A percentile compares a stretch with the other conserved stretches of the same genome.
phyloP scores from a whole-genome alignment of 2,797 vertebrate species.

The Denticeps clupeoides region DNA sequence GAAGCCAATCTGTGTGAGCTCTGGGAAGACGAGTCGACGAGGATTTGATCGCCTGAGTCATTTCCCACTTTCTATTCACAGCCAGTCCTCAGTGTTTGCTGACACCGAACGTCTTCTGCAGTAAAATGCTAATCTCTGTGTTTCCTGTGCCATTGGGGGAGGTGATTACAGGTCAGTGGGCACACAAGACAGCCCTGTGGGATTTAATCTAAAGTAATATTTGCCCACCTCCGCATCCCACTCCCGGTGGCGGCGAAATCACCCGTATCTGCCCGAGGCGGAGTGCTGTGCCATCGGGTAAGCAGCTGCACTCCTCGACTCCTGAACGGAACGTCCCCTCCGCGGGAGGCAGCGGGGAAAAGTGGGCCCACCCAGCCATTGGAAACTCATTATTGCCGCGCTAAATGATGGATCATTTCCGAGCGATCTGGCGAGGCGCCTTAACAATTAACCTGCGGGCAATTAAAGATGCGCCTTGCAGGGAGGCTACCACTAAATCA shows the following conservation, averaged over 20 bases:
- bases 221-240: neutral
- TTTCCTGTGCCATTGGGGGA: slow-evolving; percentile 33
- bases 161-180: slow-evolving; percentile 34
- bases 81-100: no score
- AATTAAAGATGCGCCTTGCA: slow-evolving; percentile 64
- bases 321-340: slow-evolving; percentile 32
- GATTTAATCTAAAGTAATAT: slow-evolving; percentile 37
- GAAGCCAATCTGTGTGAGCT: slow-evolving; percentile 17
- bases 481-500: slow-evolving; percentile 61
- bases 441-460: slow-evolving; percentile 69
- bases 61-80: no score
- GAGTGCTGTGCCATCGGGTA: neutral
- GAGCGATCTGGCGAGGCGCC: slow-evolving; percentile 60
- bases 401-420: slow-evolving; percentile 68
- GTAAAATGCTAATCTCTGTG: neutral
- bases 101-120: no score
- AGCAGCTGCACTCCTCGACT: slow-evolving; percentile 11
- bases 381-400: slow-evolving; percentile 71
- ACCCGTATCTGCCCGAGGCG: no score
- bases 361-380: slow-evolving; percentile 50
- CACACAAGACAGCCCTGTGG: slow-evolving; percentile 14
- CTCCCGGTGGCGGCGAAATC: no score
- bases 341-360: slow-evolving; percentile 36
- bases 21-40: no score
- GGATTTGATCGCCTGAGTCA: no score